Evolutionary conservation across 2,113 vertebrate species (phyloP).

Genomic region (Perca fluviatilis): DNA sequence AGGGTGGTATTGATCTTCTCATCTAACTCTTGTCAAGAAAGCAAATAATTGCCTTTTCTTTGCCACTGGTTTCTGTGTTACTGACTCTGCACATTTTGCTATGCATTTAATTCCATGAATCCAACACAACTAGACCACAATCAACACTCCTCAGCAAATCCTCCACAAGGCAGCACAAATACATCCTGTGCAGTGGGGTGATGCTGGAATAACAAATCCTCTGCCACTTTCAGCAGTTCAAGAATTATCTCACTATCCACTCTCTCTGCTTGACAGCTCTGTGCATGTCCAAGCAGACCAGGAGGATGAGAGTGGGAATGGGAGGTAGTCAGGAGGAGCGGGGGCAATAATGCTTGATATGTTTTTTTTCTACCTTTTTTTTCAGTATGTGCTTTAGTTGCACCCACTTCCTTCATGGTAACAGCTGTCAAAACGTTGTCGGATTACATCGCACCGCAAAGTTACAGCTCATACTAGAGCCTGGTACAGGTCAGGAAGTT

Average conservation of each 20-base stretch:
- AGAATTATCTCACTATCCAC: constrained; percentile 55
- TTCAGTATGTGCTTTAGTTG: constrained; percentile 76
- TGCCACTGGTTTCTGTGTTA: background rate
- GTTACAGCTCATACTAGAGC: constrained; percentile 84
- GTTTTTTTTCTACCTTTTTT: constrained; percentile 54
- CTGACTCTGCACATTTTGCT: background rate
- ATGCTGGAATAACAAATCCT: constrained; percentile 52
- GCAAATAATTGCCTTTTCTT: background rate
- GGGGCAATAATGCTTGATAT: constrained; percentile 44
- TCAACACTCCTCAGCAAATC: constrained; percentile 54
- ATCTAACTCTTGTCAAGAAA: background rate
- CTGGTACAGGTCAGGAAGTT: constrained; percentile 77
- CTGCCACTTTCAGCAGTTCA: constrained; percentile 52
- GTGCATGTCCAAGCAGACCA: constrained; percentile 30
- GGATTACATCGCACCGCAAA: constrained; percentile 82
- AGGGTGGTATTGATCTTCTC: background rate
- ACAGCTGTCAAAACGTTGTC: constrained; percentile 89
- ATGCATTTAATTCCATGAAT: background rate
- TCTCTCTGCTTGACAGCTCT: constrained; percentile 33
- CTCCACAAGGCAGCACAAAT: constrained; percentile 34
- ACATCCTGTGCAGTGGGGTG: constrained; percentile 47
- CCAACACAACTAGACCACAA: constrained; percentile 32
- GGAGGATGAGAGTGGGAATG: constrained; percentile 32
- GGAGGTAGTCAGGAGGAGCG: constrained; percentile 29
- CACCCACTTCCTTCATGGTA: constrained; percentile 88